A percentile compares a stretch with the other conserved stretches of the same genome.
Conservation (phyloP, 2,113 vertebrate genomes). For the Oreotragus oreotragus region DNA sequence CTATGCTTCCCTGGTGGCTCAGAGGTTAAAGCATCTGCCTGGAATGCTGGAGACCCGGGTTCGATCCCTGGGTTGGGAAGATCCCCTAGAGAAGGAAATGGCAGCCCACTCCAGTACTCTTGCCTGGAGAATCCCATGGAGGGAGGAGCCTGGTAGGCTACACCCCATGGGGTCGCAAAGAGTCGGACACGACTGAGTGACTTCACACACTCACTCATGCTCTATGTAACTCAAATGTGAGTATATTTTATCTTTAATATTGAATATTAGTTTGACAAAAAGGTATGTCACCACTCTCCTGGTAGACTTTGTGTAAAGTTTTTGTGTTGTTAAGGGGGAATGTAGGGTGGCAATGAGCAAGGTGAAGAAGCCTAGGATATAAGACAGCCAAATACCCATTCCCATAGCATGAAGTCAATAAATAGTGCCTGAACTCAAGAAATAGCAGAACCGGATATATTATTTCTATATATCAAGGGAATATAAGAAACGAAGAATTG, state of each 20-base stretch:
- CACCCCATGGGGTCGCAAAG: too few species aligned
- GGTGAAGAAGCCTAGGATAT: not conserved
- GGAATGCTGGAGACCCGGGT: too few species aligned
- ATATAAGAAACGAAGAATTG: not conserved
- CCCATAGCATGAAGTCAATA: not conserved
- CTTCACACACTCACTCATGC: too few species aligned
- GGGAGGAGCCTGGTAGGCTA: too few species aligned
- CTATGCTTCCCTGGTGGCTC: too few species aligned
- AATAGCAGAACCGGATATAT: not conserved
- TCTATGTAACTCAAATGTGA: not conserved
- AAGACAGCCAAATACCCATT: not conserved
- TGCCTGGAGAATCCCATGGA: too few species aligned
- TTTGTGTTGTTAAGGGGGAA: not conserved
- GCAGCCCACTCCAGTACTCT: too few species aligned
- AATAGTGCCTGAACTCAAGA: not conserved
- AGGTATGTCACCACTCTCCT: not conserved
- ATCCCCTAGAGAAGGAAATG: too few species aligned
- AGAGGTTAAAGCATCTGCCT: too few species aligned
- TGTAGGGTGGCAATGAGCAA: not conserved
- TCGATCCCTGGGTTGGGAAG: too few species aligned
- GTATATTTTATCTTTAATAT: not conserved
- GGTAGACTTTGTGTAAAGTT: not conserved
- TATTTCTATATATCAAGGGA: not conserved
- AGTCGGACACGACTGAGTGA: too few species aligned
- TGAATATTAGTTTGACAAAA: not conserved